Evolutionary conservation across 2,888 invertebrate genomes (phyloP).

Genomic region (Pterobdella sp.): DNA sequence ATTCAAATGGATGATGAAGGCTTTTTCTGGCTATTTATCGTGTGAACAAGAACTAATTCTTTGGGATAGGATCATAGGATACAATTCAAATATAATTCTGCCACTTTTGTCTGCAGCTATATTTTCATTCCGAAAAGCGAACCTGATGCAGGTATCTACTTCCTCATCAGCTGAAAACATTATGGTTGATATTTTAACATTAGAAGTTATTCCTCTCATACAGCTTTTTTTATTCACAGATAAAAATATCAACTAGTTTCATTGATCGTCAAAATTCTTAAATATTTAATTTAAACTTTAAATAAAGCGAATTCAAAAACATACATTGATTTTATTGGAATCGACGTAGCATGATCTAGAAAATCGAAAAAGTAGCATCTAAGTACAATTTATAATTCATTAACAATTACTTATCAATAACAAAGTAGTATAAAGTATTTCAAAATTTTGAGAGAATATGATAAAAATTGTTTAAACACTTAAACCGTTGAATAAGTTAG

Average conservation of each 20-base stretch:
- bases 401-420: too few species aligned
- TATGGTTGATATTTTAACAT: conserved; percentile 48
- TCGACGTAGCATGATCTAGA: too few species aligned
- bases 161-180: conserved; percentile 51
- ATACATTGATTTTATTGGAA: too few species aligned
- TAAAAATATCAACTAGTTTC: background rate
- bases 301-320: too few species aligned
- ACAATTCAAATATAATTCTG: conserved; percentile 81
- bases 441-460: too few species aligned
- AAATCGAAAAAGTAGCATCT: too few species aligned
- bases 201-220: conserved; percentile 49
- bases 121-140: conserved; percentile 51
- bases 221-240: conserved; percentile 48
- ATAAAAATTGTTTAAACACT: too few species aligned
- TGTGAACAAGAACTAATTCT: conserved; percentile 81
- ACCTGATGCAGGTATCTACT: conserved; percentile 48
- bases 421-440: too few species aligned
- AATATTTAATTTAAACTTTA: too few species aligned
- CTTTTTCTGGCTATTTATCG: conserved; percentile 85
- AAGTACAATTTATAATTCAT: too few species aligned
- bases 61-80: conserved; percentile 86
- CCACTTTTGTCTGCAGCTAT: conserved; percentile 56
- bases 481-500: too few species aligned
- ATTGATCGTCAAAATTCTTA: too few species aligned
- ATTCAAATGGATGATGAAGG: conserved; percentile 92